phyloP scores from a whole-genome alignment of 2,888 invertebrate genomes.

The Andricus quercusramuli region DNA sequence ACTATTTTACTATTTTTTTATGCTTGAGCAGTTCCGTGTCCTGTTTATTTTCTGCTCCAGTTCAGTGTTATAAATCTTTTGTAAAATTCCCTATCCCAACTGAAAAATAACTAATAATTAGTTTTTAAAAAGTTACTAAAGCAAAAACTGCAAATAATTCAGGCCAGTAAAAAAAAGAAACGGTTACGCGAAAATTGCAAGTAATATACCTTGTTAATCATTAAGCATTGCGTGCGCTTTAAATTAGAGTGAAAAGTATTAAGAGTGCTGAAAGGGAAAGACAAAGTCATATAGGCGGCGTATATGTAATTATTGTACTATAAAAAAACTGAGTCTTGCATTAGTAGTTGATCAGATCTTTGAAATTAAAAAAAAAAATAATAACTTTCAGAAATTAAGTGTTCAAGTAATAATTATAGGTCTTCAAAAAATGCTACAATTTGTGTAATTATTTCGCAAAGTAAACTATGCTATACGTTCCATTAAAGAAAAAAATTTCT shows the following conservation, averaged over 20 bases:
- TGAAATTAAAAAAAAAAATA: background rate
- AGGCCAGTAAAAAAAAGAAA: background rate
- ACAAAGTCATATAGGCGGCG: background rate
- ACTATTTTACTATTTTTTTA: too few species aligned
- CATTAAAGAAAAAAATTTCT: background rate
- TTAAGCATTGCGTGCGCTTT: background rate
- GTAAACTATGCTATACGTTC: background rate
- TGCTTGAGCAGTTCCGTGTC: too few species aligned
- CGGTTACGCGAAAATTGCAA: background rate
- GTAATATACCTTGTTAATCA: background rate
- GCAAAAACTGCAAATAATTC: background rate
- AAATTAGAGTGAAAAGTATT: background rate
- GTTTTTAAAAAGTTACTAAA: too few species aligned
- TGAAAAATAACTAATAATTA: too few species aligned
- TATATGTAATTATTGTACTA: background rate
- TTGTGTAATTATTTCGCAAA: background rate
- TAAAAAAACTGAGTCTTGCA: background rate
- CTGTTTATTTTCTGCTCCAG: too few species aligned
- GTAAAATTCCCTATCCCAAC: too few species aligned
- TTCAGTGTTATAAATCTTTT: too few species aligned
- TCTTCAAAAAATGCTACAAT: background rate
- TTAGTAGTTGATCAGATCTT: conserved; percentile 4
- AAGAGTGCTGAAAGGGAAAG: background rate
- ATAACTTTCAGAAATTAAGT: background rate
- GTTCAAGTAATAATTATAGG: background rate